phyloP scores from a whole-genome alignment of 2,797 vertebrate genomes.

The Distichodus sexfasciatus region DNA sequence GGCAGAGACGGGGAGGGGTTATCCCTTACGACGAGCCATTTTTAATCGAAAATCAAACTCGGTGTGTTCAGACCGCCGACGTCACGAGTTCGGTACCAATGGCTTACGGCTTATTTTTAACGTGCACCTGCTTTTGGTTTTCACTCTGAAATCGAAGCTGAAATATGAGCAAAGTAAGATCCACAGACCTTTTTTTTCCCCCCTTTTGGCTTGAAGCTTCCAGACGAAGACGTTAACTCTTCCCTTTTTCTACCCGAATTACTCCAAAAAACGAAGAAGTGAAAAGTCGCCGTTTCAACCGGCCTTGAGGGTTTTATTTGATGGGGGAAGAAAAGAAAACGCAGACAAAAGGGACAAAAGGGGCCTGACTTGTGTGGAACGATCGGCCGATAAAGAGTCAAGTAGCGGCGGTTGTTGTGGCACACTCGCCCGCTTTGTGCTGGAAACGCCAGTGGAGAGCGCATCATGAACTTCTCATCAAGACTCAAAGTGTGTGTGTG shows the following conservation, averaged over 20 bases:
- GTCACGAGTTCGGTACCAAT: too few species aligned
- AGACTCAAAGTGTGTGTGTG: constrained; percentile 54
- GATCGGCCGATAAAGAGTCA: constrained; percentile 42
- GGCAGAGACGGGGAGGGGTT: too few species aligned
- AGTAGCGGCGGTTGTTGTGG: constrained; percentile 31
- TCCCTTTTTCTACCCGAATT: too few species aligned
- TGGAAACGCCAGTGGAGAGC: constrained; percentile 35
- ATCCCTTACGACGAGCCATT: too few species aligned
- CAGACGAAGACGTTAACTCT: too few species aligned
- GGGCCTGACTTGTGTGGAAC: constrained; percentile 10
- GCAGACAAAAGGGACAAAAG: constrained; percentile 36
- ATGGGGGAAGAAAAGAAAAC: constrained; percentile 17
- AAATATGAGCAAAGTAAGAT: too few species aligned
- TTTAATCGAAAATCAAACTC: neutral
- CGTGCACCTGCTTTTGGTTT: neutral
- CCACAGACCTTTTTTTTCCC: too few species aligned
- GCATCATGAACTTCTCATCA: constrained; percentile 69
- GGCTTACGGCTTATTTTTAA: too few species aligned
- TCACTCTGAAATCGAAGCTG: too few species aligned
- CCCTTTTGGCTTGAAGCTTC: too few species aligned
- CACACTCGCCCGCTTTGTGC: constrained; percentile 34
- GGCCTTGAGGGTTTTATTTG: constrained; percentile 34
- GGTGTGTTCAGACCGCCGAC: neutral
- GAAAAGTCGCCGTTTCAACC: constrained; percentile 29
- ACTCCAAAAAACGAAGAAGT: too few species aligned